Conservation (phyloP, 2,113 vertebrate genomes). For the Chloroceryle aenea region DNA sequence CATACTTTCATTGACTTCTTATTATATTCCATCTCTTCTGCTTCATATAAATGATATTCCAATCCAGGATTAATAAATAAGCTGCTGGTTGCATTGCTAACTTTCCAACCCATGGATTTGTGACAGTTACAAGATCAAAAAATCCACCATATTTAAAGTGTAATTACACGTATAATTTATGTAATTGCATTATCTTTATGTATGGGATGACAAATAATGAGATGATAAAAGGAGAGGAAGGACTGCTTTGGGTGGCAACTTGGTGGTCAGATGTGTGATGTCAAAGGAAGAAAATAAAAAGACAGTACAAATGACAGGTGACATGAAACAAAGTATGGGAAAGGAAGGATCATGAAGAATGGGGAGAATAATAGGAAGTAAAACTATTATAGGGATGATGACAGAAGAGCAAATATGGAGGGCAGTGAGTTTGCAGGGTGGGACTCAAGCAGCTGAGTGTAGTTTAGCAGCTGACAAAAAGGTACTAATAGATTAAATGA, state of each 20-base stretch:
- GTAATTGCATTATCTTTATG: background rate
- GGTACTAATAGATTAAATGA: background rate
- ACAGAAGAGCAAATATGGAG: background rate
- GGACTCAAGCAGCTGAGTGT: background rate
- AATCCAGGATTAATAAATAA: background rate
- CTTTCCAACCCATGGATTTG: background rate
- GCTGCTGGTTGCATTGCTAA: background rate
- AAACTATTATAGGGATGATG: background rate
- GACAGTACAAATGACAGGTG: fast-evolving
- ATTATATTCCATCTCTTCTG: background rate
- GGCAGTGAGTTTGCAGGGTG: background rate
- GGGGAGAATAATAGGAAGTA: background rate
- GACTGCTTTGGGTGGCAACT: background rate
- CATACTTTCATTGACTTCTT: background rate
- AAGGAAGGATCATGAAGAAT: background rate
- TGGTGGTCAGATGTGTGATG: background rate
- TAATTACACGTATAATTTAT: background rate
- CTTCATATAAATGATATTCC: background rate
- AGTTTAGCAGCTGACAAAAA: background rate
- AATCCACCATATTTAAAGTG: background rate
- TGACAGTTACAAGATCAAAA: background rate
- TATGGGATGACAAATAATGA: background rate
- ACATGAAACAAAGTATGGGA: background rate
- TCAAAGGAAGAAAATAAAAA: background rate
- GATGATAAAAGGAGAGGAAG: background rate